These are phyloP conservation scores for Rhaphigaster nebulosa DNA, from an alignment of 2,888 invertebrate genomes.

Conservation along the genomic window DNA sequence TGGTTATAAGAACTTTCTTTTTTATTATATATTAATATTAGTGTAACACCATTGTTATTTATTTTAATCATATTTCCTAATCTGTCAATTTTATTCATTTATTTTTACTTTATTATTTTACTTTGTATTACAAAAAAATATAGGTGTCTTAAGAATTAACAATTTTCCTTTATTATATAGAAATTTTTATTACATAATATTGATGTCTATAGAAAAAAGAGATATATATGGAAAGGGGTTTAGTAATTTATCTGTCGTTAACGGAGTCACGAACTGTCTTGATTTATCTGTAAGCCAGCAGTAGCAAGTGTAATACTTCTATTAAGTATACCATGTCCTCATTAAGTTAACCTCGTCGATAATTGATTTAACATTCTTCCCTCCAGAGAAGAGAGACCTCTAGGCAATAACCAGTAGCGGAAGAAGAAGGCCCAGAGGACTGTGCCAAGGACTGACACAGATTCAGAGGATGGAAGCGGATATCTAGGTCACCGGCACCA, in stretches of 20 bases:
- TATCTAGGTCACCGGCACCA: background rate
- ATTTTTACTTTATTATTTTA: too few relatives aligned
- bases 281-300: background rate
- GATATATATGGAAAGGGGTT: background rate
- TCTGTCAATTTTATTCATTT: too few relatives aligned
- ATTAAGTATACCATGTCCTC: background rate
- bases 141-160: too few relatives aligned
- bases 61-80: too few relatives aligned
- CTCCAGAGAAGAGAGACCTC: background rate
- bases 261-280: background rate
- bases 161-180: too few relatives aligned
- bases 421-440: background rate
- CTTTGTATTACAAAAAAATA: too few relatives aligned
- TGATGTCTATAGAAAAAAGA: too few relatives aligned
- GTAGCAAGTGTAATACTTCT: background rate
- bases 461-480: background rate
- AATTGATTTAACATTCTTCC: background rate
- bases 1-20: too few relatives aligned
- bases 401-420: background rate
- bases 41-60: too few relatives aligned
- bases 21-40: too few relatives aligned
- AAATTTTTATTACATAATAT: too few relatives aligned
- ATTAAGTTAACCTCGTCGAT: background rate
- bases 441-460: slow-evolving; percentile 22
- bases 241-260: background rate